A percentile compares a stretch with the other conserved stretches of the same genome.
phyloP scores from a whole-genome alignment of 1,140 invertebrate species.

The Andricus grossulariae region DNA sequence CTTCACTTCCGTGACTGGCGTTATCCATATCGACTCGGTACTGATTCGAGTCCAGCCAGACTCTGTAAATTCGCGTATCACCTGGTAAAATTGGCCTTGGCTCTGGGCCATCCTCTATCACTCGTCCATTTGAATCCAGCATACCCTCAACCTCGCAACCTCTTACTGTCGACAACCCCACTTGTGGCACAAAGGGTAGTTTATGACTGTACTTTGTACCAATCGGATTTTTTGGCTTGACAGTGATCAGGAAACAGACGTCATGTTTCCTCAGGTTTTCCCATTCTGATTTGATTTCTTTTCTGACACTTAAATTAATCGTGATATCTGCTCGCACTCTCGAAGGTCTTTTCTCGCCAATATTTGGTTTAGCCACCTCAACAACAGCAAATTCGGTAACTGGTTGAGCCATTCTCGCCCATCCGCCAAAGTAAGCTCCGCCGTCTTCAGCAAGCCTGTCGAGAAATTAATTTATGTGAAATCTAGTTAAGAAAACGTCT shows the following conservation, averaged over 20 bases:
- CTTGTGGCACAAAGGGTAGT: slow-evolving; percentile 91
- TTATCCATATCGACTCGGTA: slow-evolving; percentile 95
- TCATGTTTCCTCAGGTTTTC: slow-evolving; percentile 97
- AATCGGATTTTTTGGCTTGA: slow-evolving; percentile 88
- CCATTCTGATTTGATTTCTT: slow-evolving; percentile 97
- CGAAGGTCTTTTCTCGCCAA: slow-evolving; percentile 95
- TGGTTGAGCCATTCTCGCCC: slow-evolving; percentile 98
- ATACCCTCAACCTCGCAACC: slow-evolving; percentile 99
- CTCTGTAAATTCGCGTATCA: slow-evolving; percentile 93
- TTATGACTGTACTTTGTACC: slow-evolving; percentile 90
- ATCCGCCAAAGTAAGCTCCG: slow-evolving; percentile 94
- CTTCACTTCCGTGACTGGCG: slow-evolving; percentile 84
- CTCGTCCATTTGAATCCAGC: slow-evolving; percentile 95
- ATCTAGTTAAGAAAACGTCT: slow-evolving; percentile 14
- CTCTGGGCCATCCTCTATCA: slow-evolving; percentile 98
- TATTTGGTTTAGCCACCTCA: slow-evolving; percentile 93
- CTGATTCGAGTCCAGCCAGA: slow-evolving; percentile 97
- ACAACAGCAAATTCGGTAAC: slow-evolving; percentile 95
- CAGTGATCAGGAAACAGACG: slow-evolving; percentile 96
- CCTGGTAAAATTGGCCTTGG: slow-evolving; percentile 90
- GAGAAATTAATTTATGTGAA: slow-evolving; percentile 33
- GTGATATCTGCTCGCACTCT: slow-evolving; percentile 95
- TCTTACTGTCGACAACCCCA: slow-evolving; percentile 92
- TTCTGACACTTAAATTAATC: slow-evolving; percentile 91
- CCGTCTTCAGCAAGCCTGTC: slow-evolving; percentile 90